Conservation (phyloP, 2,113 vertebrate species). For the Scytalopus superciliaris region DNA sequence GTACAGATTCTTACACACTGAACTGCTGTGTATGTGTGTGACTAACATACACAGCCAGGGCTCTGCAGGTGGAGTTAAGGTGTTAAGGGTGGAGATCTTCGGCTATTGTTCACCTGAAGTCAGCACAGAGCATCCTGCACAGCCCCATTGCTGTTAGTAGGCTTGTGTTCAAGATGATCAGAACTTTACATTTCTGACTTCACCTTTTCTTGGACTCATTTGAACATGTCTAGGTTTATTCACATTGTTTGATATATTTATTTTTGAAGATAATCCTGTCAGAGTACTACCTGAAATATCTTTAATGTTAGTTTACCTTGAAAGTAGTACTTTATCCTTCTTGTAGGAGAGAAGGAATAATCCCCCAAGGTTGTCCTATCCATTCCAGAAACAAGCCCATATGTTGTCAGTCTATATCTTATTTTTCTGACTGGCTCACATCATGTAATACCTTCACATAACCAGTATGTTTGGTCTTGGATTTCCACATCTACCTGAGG, state of each 20-base stretch:
- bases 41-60: not conserved
- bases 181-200: not conserved
- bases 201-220: not conserved
- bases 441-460: not conserved
- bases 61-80: not conserved
- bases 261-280: not conserved
- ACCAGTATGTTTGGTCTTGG: not conserved
- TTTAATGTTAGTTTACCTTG: not conserved
- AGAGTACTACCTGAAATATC: not conserved
- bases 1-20: not conserved
- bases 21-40: rapidly evolving
- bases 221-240: not conserved
- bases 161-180: not conserved
- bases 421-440: not conserved
- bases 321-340: not conserved
- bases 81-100: not conserved
- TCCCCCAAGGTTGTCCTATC: not conserved
- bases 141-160: not conserved
- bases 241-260: not conserved
- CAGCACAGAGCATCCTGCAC: not conserved
- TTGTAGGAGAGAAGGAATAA: not conserved
- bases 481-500: not conserved
- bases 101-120: not conserved
- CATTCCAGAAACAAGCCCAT: not conserved
- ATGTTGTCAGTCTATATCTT: not conserved